These are phyloP conservation scores for Ostrea denselamellosa DNA, from an alignment of 1,140 invertebrate genomes.

Conservation along the genomic window DNA sequence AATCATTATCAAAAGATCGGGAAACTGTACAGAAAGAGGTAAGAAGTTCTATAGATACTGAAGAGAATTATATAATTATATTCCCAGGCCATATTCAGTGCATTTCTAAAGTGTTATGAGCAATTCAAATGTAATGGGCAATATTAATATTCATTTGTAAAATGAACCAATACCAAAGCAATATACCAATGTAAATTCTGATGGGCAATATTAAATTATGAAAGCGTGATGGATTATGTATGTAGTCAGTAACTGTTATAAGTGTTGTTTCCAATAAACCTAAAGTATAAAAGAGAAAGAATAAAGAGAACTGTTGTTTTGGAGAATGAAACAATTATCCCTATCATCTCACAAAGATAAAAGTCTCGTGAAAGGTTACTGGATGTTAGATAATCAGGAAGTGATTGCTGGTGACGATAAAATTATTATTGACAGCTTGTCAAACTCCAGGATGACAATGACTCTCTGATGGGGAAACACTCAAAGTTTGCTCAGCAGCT, in stretches of 20 bases:
- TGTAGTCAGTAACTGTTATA: not conserved
- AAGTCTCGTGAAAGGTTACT: not conserved
- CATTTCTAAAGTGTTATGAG: too few species aligned
- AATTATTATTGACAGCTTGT: conserved; percentile 65
- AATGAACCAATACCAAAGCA: too few species aligned
- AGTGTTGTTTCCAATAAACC: not conserved
- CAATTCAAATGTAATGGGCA: too few species aligned
- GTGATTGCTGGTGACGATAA: not conserved
- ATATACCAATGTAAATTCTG: too few species aligned
- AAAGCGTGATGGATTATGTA: too few species aligned
- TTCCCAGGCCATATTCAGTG: too few species aligned
- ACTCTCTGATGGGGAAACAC: conserved; percentile 90
- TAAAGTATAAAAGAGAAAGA: not conserved
- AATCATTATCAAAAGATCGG: conserved; percentile 85
- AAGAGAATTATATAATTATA: too few species aligned
- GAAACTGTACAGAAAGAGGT: conserved; percentile 88
- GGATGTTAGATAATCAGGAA: not conserved
- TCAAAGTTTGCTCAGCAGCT: conserved; percentile 90
- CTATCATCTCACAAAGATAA: not conserved
- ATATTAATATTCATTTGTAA: too few species aligned
- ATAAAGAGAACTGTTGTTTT: not conserved
- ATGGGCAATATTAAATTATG: too few species aligned
- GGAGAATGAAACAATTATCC: not conserved
- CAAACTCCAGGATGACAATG: conserved; percentile 86
- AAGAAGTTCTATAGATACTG: conserved; percentile 69